Evolutionary conservation across 2,888 invertebrate species (phyloP).

Genomic region (Hofmannophila pseudospretella): DNA sequence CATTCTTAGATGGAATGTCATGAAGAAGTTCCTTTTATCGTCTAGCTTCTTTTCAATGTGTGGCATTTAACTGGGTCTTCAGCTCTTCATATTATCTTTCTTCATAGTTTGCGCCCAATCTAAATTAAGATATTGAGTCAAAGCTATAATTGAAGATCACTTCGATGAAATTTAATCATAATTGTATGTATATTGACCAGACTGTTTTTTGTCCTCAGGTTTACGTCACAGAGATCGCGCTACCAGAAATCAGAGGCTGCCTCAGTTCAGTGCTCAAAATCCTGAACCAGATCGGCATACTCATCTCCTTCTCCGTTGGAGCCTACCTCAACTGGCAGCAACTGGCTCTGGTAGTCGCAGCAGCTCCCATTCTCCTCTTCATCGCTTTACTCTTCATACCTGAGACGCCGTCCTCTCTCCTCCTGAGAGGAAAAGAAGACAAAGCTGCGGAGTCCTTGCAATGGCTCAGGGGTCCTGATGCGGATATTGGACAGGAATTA

Average conservation of each 20-base stretch:
- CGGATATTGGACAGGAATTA: slow-evolving; percentile 86
- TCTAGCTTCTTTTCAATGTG: too few relatives aligned
- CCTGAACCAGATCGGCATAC: slow-evolving; percentile 88
- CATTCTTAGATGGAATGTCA: too few relatives aligned
- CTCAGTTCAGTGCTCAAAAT: slow-evolving; percentile 92
- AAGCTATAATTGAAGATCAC: too few relatives aligned
- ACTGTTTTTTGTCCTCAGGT: slow-evolving; percentile 78
- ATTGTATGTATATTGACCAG: background rate
- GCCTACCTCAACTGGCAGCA: slow-evolving; percentile 90
- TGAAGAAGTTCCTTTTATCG: too few relatives aligned
- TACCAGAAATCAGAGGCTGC: slow-evolving; percentile 90
- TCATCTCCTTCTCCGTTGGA: slow-evolving; percentile 89
- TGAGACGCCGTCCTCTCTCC: slow-evolving; percentile 91
- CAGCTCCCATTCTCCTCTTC: slow-evolving; percentile 86
- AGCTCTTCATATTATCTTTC: too few relatives aligned
- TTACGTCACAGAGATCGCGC: slow-evolving; percentile 94
- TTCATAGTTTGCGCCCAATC: too few relatives aligned
- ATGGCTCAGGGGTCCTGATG: slow-evolving; percentile 87
- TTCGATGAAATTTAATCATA: background rate
- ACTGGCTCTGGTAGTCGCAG: slow-evolving; percentile 86
- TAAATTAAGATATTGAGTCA: too few relatives aligned
- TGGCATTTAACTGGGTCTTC: too few relatives aligned
- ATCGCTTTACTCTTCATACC: slow-evolving; percentile 87
- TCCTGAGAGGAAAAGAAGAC: slow-evolving; percentile 84
- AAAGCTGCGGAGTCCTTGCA: slow-evolving; percentile 86